Evolutionary conservation across 2,113 vertebrate genomes (phyloP).

Genomic region (Onychorhynchus coronatus): DNA sequence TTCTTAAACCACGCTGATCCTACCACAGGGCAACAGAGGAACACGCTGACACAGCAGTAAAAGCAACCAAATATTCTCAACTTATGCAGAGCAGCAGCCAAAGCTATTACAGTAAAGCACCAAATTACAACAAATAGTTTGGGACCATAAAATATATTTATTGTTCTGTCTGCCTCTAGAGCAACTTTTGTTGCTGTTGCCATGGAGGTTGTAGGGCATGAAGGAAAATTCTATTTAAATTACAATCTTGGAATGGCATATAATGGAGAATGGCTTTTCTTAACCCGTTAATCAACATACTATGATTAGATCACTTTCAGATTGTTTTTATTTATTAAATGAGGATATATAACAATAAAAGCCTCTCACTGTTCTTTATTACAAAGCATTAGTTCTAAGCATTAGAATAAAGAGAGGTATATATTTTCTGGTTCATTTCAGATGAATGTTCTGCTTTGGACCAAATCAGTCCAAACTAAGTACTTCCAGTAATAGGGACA

Average conservation of each 20-base stretch:
- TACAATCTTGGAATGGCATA: background rate
- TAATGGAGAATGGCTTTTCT: background rate
- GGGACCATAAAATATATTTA: background rate
- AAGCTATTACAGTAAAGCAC: background rate
- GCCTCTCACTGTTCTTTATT: background rate
- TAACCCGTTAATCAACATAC: constrained; percentile 1
- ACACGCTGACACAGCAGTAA: background rate
- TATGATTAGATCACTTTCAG: background rate
- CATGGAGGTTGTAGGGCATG: background rate
- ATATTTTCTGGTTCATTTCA: background rate
- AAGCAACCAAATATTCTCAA: background rate
- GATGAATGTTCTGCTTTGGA: background rate
- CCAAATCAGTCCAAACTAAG: background rate
- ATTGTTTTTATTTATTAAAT: background rate
- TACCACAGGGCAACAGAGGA: background rate
- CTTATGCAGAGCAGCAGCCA: background rate
- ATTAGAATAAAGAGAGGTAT: background rate
- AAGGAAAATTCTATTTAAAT: constrained; percentile 1
- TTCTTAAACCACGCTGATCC: background rate
- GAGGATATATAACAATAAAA: background rate
- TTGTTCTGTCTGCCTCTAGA: background rate
- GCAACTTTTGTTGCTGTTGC: constrained; percentile 32
- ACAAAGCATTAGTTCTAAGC: background rate
- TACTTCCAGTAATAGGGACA: background rate
- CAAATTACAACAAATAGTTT: background rate